phyloP scores from a whole-genome alignment of 2,888 invertebrate genomes.

The Troides oblongomaculatus region DNA sequence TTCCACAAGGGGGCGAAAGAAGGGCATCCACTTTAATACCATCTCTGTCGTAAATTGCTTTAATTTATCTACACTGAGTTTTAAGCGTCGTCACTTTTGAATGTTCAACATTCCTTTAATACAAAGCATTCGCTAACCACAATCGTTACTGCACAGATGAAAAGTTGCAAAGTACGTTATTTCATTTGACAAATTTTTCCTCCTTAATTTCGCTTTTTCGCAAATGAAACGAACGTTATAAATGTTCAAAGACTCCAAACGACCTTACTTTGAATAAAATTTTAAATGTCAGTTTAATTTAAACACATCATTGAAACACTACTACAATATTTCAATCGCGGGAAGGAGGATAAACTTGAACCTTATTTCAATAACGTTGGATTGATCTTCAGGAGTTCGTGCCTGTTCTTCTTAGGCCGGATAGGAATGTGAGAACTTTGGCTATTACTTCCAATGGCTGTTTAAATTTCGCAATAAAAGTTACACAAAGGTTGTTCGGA shows the following conservation, averaged over 20 bases:
- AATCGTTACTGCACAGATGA: conserved; percentile 22
- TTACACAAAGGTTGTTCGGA: conserved; percentile 41
- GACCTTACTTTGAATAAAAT: conserved; percentile 7
- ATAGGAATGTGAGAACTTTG: conserved; percentile 46
- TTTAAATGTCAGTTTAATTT: conserved; percentile 13
- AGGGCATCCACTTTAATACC: neutral
- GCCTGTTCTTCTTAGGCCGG: neutral
- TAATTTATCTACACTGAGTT: conserved; percentile 4
- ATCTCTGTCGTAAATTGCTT: conserved; percentile 10
- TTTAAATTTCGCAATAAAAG: conserved; percentile 70
- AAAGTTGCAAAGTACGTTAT: conserved; percentile 31
- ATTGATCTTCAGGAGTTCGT: conserved; percentile 5
- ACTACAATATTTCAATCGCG: conserved; percentile 1
- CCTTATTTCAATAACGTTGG: conserved; percentile 10
- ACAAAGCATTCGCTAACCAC: conserved; percentile 12
- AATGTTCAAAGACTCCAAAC: conserved; percentile 29
- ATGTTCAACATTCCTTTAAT: conserved; percentile 16
- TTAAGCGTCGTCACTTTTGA: conserved; percentile 7
- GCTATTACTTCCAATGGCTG: conserved; percentile 63
- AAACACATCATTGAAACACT: conserved; percentile 7
- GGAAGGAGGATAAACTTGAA: conserved; percentile 2
- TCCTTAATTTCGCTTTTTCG: conserved; percentile 8
- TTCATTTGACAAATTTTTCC: conserved; percentile 21
- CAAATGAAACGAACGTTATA: conserved; percentile 5
- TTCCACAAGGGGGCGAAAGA: conserved; percentile 1